Evolutionary conservation across 2,797 vertebrate genomes (phyloP).

Genomic region (Hoplostethus mediterraneus): DNA sequence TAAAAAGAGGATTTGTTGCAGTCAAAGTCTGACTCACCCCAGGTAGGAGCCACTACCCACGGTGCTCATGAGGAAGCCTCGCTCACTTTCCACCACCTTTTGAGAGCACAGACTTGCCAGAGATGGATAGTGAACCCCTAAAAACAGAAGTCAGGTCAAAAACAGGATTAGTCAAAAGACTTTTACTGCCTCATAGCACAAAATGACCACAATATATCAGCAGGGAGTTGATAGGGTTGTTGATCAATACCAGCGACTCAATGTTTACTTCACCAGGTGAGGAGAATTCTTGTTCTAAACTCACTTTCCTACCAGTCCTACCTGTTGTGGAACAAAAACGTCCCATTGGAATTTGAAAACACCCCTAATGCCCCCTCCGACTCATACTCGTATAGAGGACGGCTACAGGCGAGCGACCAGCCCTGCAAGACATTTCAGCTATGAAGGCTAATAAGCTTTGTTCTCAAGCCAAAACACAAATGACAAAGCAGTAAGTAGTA

Average conservation of each 20-base stretch:
- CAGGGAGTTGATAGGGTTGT: background rate
- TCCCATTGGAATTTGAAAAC: background rate
- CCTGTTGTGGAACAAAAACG: no score
- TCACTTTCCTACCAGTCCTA: no score
- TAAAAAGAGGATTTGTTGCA: slow-evolving; percentile 9
- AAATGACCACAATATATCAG: no score
- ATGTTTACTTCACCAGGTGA: no score
- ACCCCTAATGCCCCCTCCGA: background rate
- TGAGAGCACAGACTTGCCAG: slow-evolving; percentile 95
- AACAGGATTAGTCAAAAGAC: background rate
- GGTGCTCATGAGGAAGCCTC: slow-evolving; percentile 94
- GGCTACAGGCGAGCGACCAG: no score
- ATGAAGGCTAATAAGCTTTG: rapidly evolving
- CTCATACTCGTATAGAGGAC: no score
- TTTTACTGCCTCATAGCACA: no score
- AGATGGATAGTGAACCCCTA: slow-evolving; percentile 95
- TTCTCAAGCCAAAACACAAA: background rate
- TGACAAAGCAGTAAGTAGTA: background rate
- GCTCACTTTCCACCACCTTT: slow-evolving; percentile 91
- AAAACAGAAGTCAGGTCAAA: slow-evolving; percentile 24
- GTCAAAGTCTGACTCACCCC: slow-evolving; percentile 86
- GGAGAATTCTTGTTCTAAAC: no score
- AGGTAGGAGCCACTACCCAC: slow-evolving; percentile 95
- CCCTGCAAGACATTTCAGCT: no score
- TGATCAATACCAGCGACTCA: background rate